phyloP scores from a whole-genome alignment of 2,113 vertebrate species.

The Tyto alba region DNA sequence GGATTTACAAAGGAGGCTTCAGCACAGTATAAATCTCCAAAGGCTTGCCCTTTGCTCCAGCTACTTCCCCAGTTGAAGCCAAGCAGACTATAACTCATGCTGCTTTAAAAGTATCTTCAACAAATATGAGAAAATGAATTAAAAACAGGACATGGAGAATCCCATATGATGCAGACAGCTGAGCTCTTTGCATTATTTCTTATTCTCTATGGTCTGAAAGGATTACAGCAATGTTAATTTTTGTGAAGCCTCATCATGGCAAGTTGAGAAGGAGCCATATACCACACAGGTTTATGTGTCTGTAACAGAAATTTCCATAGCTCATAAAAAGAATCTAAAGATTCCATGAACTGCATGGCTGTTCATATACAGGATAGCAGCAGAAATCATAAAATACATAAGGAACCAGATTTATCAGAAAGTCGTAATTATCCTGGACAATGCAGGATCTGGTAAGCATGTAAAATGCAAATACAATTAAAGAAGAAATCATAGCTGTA shows the following conservation, averaged over 20 bases:
- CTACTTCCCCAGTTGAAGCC: background rate
- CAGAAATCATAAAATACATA: background rate
- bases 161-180: background rate
- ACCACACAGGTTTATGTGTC: background rate
- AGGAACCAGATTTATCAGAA: background rate
- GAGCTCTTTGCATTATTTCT: background rate
- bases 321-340: background rate
- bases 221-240: slow-evolving; percentile 23
- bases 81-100: background rate
- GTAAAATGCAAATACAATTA: background rate
- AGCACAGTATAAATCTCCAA: background rate
- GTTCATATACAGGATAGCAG: background rate
- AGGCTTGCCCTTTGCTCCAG: slow-evolving; percentile 49
- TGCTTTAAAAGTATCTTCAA: slow-evolving; percentile 15
- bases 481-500: background rate
- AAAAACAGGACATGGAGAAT: background rate
- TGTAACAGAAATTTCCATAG: background rate
- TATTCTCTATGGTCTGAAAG: background rate
- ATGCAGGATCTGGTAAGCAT: background rate
- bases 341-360: background rate
- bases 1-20: slow-evolving; percentile 23
- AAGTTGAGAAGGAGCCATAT: background rate
- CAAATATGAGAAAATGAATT: slow-evolving; percentile 27
- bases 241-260: background rate
- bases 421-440: background rate